A percentile compares a stretch with the other conserved stretches of the same genome.
These are phyloP conservation scores for Steinernema hermaphroditum DNA, from an alignment of 2,888 invertebrate genomes.

Conservation along the genomic window DNA sequence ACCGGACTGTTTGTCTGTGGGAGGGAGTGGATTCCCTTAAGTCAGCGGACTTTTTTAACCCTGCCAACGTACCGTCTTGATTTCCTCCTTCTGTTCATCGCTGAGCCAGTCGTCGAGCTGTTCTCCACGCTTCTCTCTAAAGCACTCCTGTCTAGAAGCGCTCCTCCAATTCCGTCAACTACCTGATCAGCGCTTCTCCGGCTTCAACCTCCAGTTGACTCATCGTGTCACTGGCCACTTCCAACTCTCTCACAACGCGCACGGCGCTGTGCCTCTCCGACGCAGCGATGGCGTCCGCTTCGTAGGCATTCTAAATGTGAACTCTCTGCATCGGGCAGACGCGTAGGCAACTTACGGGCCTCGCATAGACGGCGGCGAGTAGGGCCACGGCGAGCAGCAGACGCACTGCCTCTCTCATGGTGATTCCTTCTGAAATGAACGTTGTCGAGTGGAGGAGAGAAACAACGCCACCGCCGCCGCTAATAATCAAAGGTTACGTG, in stretches of 20 bases:
- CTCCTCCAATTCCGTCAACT: neutral
- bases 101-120: slow-evolving; percentile 14
- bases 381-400: slow-evolving; percentile 28
- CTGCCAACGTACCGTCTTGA: slow-evolving; percentile 8
- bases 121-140: slow-evolving; percentile 17
- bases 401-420: slow-evolving; percentile 25
- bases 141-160: neutral
- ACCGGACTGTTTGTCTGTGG: too few relatives aligned
- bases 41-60: too few relatives aligned
- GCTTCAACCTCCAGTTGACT: slow-evolving; percentile 1
- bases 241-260: neutral
- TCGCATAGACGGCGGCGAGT: neutral
- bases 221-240: slow-evolving; percentile 9
- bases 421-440: slow-evolving; percentile 23
- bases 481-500: slow-evolving; percentile 25
- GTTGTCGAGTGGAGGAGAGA: neutral
- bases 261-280: neutral
- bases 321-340: neutral
- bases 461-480: neutral
- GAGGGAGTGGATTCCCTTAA: too few relatives aligned
- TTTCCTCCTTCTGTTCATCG: slow-evolving; percentile 22
- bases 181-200: slow-evolving; percentile 16
- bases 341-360: neutral
- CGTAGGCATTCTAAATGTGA: slow-evolving; percentile 9
- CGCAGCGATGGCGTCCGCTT: slow-evolving; percentile 17